Conservation (phyloP, 2,888 invertebrate genomes). For the Dicranocentrus wangi region DNA sequence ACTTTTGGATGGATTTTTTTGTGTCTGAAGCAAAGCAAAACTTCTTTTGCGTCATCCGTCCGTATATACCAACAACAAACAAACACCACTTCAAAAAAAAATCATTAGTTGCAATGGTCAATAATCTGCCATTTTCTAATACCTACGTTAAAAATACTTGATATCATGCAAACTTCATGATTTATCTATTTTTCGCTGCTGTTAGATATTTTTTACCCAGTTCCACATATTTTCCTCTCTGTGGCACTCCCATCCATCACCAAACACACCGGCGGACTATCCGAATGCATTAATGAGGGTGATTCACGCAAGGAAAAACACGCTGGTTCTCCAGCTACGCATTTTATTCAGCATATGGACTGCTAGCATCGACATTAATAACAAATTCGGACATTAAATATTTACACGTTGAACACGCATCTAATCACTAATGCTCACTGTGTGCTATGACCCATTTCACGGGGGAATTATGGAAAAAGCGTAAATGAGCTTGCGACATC, state of each 20-base stretch:
- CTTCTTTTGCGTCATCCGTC: no score
- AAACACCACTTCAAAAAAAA: no score
- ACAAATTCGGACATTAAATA: constrained; percentile 32
- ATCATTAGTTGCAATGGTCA: no score
- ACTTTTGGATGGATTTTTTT: constrained; percentile 9
- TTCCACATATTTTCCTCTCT: background rate
- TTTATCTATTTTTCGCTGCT: no score
- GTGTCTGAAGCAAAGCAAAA: no score
- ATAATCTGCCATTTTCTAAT: no score
- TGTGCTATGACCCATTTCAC: constrained; percentile 36
- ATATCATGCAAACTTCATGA: no score
- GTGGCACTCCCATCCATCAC: constrained; percentile 54
- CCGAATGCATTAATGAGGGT: constrained; percentile 30
- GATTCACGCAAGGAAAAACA: constrained; percentile 34
- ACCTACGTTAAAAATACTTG: no score
- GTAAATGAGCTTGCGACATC: no score
- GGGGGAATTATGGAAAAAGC: constrained; percentile 14
- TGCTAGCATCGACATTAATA: constrained; percentile 7
- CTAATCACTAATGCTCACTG: background rate
- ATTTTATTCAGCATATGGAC: background rate
- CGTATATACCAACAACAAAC: no score
- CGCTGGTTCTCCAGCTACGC: background rate
- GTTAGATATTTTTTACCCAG: no score
- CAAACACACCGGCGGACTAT: constrained; percentile 3
- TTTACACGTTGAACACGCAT: constrained; percentile 16